Base-by-base conservation (phyloP, 2,113 vertebrate genomes). In the Oxygymnocypris stewartii region DNA sequence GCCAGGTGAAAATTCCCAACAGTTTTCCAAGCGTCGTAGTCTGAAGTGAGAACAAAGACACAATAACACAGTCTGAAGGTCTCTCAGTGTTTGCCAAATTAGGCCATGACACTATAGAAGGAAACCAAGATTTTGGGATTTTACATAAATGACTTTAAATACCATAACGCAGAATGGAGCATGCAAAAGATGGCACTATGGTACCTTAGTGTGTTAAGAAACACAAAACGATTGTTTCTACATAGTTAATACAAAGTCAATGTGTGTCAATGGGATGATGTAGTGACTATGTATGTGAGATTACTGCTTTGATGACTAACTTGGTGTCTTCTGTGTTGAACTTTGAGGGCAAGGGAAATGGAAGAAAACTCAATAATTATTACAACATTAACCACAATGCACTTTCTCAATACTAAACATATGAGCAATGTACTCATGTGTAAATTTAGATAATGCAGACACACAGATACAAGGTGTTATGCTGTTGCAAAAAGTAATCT, bases 261-360 rank as follows among this genome's bases (percentile, higher is more conserved):
- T n/a, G 31, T n/a, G 8, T 40, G 18, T 8, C 57, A 20, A 79
- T 31, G 40, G 54, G 28, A 63, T 11, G 59, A 81, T 80, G 59
- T 65, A 18, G n/a, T 65, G 14, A 67, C 42, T 82, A 31, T 82
- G 79, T 81, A 31, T 5, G 16, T 67, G 79, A 25, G 13, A 65
- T 47, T 28, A 10, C n/a, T 81, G 79, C 40, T 44, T 47, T 81
- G 40, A 47, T 81, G 79, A 65, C 23, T 47, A 76, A 28, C 73
- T 42, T 25, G 35, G 54, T 9, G 37, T 80, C 37, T 20, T 65
- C 57, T 5, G 59, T 65, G 37, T 65, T 81, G 2, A 44, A 44
- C 37, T 80, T n/a, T 2, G 37, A 44, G 3, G 40, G n/a, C n/a
- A 65, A 25, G 59, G 37, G 20, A 37, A 61, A 54, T 54, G 49